Evolutionary conservation across 2,888 invertebrate species (phyloP).

Genomic region (Ichneumoninae sp.): DNA sequence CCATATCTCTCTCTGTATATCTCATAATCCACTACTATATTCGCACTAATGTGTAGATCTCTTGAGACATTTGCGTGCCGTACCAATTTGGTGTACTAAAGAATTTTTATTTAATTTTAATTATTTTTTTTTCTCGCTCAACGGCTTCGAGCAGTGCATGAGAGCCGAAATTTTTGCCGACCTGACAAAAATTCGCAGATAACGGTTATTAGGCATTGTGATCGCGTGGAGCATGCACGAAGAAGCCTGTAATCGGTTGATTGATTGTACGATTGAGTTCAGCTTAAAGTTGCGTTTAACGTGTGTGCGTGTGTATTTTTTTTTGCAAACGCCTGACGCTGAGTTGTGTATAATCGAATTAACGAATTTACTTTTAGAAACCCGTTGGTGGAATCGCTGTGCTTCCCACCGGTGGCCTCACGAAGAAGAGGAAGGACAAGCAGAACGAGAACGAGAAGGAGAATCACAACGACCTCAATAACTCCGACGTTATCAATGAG

Average conservation of each 20-base stretch:
- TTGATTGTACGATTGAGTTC: constrained; percentile 20
- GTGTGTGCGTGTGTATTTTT: constrained; percentile 76
- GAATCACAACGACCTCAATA: constrained; percentile 84
- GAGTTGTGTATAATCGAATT: neutral
- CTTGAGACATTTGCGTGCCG: constrained; percentile 50
- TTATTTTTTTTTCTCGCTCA: constrained; percentile 5
- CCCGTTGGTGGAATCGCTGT: constrained; percentile 94
- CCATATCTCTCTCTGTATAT: constrained; percentile 50
- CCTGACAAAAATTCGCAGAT: constrained; percentile 17
- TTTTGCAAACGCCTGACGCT: constrained; percentile 10
- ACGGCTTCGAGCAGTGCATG: constrained; percentile 55
- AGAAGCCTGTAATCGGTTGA: constrained; percentile 40
- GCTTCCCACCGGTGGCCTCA: constrained; percentile 89
- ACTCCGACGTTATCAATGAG: constrained; percentile 81
- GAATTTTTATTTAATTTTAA: constrained; percentile 8
- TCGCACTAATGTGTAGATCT: constrained; percentile 66
- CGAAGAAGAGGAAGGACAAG: constrained; percentile 86
- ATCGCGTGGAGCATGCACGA: constrained; percentile 38
- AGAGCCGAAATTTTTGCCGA: neutral
- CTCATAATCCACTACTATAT: constrained; percentile 64
- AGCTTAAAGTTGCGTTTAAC: constrained; percentile 66
- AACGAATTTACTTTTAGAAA: constrained; percentile 87
- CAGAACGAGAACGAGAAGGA: constrained; percentile 87
- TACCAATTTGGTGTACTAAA: constrained; percentile 57
- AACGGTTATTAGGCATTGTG: neutral